Base-by-base conservation (phyloP, 2,797 vertebrate species). In the Garrulus glandarius region DNA sequence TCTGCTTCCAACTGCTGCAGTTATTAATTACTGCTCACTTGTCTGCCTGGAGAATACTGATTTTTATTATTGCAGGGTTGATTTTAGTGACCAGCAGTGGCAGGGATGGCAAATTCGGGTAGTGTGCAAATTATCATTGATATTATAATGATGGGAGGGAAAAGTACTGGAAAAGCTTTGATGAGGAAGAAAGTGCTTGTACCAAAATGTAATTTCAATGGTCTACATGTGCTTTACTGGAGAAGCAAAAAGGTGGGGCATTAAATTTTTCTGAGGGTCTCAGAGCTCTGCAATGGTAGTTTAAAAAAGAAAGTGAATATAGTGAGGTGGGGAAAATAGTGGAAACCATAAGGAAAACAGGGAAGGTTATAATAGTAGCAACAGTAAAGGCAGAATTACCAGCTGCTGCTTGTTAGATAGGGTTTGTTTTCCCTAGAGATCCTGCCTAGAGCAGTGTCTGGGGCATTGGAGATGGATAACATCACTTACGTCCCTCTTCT, bases 21-120 rank as follows among this genome's bases (percentile, higher is more conserved):
- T 64, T 87, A 57, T 72, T 95, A 81, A 87, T 97, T 91, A 83
- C 75, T 91, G 68, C 78, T 92, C 70, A 87, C 10, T 60, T 84
- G 9, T 85, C 60, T 96, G 71, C 64, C 23, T 84, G 57, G n/a
- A 47, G 43, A 75, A 61, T 36, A 68, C 9, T 61, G 50, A 26
- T 50, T 89, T 67, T 22, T 27, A 6, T 50, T 85, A 32, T 44
- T 75, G 7, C 71, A 85, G 50, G 36, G 15, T 75, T 89, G 44
- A n/a, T 85, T 85, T 72, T n/a, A 50, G 75, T 84, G 53, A 55
- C 37, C 39, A 24, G 52, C 37, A 47, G 3, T 37, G 19, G 47
- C 29, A 84, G 44, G 9, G 13, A 5, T 49, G 55, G 71, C 21
- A 70, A 75, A 74, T 77, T 37, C 32, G 41, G 55, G 52, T 37